Base-by-base conservation (phyloP, 2,888 invertebrate species). In the Dryobotodes eremita region DNA sequence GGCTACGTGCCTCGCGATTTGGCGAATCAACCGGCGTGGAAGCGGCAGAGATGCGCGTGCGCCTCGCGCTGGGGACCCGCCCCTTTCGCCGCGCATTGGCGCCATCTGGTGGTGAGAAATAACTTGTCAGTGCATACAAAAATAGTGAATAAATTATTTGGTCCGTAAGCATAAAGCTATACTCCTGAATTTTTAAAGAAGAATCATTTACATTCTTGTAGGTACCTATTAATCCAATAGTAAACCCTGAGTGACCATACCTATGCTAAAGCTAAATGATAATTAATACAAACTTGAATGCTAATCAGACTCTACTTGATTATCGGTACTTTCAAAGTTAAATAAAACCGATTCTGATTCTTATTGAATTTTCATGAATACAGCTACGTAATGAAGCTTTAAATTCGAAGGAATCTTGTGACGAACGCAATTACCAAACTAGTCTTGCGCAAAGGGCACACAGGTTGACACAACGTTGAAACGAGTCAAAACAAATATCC, bases 41-140 rank as follows among this genome's bases (percentile, higher is more conserved):
- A 97, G 92, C n/a, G 97, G 97, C 59, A 97, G 92, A 8, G 95
- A 94, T 13, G 96, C 96, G 82, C 96, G 97, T 98, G 89, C 96
- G 81, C 94, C 97, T 71, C 95, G 92, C 23, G 96, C 96, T 55
- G 97, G 97, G 77, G 96, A 96, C 7, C 96, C 96, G 75, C 96
- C 95, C 82, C 96, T 95, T 90, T 96, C 96, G 86, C 96, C 96
- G 90, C 96, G 96, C 97, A 97, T 97, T 88, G 97, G 96, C 94
- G 96, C 97, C 97, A 97, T 96, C 97, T 96, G 86, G 17, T 70
- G 48, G 55, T 64, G 31, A 48, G 31, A 75, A 84, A 50, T 66
- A n/a, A 82, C 4, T 11, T 68, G 20, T 82, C 2, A 76, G 36
- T 53, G 17, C n/a, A 46, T 36, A 26, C 4, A 59, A 57, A 55